Base-by-base conservation (phyloP, 1,140 invertebrate genomes). In the Drosophila lini region DNA sequence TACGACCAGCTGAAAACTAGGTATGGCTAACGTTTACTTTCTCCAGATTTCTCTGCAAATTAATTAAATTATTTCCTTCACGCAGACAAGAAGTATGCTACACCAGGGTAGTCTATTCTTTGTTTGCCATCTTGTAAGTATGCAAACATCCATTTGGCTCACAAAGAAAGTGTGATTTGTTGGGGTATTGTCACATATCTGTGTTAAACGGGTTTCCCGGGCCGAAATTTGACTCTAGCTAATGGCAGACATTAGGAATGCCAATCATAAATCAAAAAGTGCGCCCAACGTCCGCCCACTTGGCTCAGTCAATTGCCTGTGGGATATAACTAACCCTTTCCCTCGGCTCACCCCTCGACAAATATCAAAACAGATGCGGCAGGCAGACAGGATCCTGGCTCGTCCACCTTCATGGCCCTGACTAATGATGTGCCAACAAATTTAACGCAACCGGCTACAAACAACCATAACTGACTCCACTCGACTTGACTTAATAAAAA, bases 361-460 rank as follows among this genome's bases (percentile, higher is more conserved):
- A 91, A 81, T 88, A 85, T 89, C 74, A 77, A 80, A 78, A 86
- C 90, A 91, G 89, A 91, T 91, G 90, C 82, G 59, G 15, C 36
- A n/a, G 22, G 61, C 44, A 74, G 32, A 59, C 40, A 50, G 60
- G 40, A 48, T 57, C 41, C 62, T 32, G 28, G 50, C 45, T 32
- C 60, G 45, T 67, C 58, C 63, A 83, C 80, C 80, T 83, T 88
- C 74, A 52, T 5, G 38, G 41, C 63, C 82, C 38, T 90, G 74
- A 91, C 90, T 91, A 91, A 91, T 91, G 84, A 91, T 89, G 81
- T 91, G 90, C 79, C 90, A 91, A 83, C 84, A 91, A 91, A 90
- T 91, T 91, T 75, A 86, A 85, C 80, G 79, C 80, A 89, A 91
- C 84, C 81, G 81, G 90, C 69, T 88, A 65, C 64, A 32, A 34